These are phyloP conservation scores for Hephaestus fuliginosus DNA, from an alignment of 2,797 vertebrate genomes.

Conservation along the genomic window DNA sequence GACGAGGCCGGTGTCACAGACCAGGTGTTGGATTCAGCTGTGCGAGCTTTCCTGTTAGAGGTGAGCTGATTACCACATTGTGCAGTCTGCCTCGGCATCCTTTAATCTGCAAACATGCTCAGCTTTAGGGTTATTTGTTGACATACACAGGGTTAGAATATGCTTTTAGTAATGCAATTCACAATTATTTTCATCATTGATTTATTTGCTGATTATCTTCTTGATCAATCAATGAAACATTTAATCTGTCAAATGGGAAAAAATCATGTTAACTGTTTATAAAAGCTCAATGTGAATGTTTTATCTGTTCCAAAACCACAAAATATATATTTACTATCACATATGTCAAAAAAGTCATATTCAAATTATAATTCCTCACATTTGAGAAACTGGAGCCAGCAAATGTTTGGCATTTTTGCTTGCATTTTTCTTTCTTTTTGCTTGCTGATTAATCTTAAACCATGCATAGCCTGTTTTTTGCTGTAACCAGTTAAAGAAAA, in stretches of 20 bases:
- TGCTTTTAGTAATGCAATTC: too few relatives aligned
- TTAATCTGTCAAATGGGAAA: too few relatives aligned
- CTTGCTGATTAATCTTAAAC: neutral
- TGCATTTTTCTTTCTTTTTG: too few relatives aligned
- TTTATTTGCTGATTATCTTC: too few relatives aligned
- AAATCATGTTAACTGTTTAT: too few relatives aligned
- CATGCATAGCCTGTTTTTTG: neutral
- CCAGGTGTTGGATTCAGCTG: constrained; percentile 93
- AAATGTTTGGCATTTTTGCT: neutral
- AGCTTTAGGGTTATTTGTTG: too few relatives aligned
- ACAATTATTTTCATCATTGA: too few relatives aligned
- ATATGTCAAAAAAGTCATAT: neutral
- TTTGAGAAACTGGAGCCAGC: neutral
- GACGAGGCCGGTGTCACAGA: constrained; percentile 96
- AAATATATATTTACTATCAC: too few relatives aligned
- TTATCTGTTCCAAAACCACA: too few relatives aligned
- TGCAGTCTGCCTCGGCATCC: neutral
- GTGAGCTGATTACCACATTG: constrained; percentile 78
- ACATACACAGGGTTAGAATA: too few relatives aligned
- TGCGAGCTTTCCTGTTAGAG: constrained; percentile 93
- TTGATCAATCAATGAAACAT: too few relatives aligned
- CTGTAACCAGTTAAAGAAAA: neutral
- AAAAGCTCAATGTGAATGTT: too few relatives aligned
- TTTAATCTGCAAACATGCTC: neutral
- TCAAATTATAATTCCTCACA: neutral